These are phyloP conservation scores for Mesitornis unicolor DNA, from an alignment of 2,113 vertebrate species.

Conservation along the genomic window DNA sequence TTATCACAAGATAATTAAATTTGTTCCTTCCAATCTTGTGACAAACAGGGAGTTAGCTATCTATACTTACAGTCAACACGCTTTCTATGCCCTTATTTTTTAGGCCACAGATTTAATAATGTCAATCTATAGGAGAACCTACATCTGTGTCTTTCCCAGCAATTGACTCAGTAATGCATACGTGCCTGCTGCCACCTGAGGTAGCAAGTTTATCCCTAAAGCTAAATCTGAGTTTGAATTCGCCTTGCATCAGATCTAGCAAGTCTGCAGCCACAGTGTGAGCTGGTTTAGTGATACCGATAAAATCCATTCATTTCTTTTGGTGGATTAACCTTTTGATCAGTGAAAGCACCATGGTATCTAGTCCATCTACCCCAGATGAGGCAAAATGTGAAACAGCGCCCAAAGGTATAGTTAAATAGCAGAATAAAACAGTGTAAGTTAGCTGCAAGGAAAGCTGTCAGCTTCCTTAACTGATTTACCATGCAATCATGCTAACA, in stretches of 20 bases:
- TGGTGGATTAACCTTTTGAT: neutral
- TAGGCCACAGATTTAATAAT: neutral
- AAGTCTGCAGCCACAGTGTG: neutral
- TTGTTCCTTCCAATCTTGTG: neutral
- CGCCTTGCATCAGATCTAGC: neutral
- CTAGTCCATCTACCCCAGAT: neutral
- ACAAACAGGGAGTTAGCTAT: neutral
- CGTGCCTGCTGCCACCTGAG: neutral
- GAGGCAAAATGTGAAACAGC: neutral
- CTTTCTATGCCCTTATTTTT: neutral
- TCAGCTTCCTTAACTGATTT: neutral
- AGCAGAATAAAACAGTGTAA: neutral
- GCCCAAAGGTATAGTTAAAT: neutral
- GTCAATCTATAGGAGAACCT: neutral
- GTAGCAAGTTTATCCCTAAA: neutral
- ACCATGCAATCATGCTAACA: neutral
- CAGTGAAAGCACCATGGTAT: neutral
- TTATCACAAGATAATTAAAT: neutral
- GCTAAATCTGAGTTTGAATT: neutral
- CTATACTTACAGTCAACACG: neutral
- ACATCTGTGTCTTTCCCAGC: neutral
- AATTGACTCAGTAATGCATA: neutral
- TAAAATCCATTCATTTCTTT: neutral
- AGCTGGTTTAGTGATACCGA: neutral
- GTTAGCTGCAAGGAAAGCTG: neutral